phyloP scores from a whole-genome alignment of 2,888 invertebrate species.

The Pristionchus fissidentatus region DNA sequence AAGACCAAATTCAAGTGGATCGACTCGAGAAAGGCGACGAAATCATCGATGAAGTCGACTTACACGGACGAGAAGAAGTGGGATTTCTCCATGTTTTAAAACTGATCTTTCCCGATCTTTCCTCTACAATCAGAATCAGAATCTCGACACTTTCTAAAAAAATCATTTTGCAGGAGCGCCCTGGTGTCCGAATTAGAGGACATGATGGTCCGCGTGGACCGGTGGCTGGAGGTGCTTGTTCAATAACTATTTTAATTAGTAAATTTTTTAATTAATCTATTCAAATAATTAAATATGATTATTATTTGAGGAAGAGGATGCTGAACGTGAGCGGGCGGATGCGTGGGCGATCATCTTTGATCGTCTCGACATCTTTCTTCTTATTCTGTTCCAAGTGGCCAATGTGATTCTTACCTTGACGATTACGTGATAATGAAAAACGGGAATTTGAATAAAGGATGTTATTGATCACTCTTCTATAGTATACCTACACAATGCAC shows the following conservation, averaged over 20 bases:
- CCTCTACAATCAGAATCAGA: neutral
- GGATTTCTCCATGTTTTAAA: neutral
- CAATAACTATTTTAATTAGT: too few relatives aligned
- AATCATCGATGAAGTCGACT: constrained; percentile 9
- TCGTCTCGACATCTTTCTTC: constrained; percentile 57
- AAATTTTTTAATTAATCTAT: neutral
- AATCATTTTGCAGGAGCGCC: constrained; percentile 11
- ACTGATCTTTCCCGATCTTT: neutral
- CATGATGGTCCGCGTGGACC: constrained; percentile 29
- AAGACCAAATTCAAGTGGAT: constrained; percentile 28
- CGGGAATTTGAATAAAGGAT: neutral
- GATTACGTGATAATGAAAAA: constrained; percentile 24
- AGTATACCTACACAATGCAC: too few relatives aligned
- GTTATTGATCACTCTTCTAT: too few relatives aligned
- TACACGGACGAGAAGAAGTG: constrained; percentile 45
- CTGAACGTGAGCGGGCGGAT: neutral
- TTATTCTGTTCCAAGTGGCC: constrained; percentile 55
- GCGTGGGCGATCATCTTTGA: constrained; percentile 63
- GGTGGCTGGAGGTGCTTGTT: constrained; percentile 41
- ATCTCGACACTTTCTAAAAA: neutral
- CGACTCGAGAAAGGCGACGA: neutral
- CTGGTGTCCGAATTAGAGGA: constrained; percentile 32
- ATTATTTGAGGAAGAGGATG: constrained; percentile 38
- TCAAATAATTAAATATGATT: neutral
- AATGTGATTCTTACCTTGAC: constrained; percentile 36